Evolutionary conservation across 92 coral and sea anemone genomes (phyloP), one percentile per base, ranked within the genome.

Genomic region (Isaurus tuberculatus): DNA sequence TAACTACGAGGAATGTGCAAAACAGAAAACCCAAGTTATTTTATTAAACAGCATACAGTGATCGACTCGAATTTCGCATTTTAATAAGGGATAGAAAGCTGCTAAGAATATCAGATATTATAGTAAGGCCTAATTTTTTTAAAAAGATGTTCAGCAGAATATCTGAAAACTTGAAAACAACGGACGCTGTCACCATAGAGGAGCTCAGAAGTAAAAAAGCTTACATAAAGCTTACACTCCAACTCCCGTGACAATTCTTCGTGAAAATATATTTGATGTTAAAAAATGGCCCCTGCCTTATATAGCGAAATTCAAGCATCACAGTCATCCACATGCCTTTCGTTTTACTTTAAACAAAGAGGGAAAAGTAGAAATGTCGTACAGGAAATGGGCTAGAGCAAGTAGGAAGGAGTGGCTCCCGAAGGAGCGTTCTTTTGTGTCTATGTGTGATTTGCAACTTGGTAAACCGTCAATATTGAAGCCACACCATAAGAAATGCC

Each of bases 401-500:
- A 51, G 28, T 6, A 70, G 83, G n/a, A 89, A 89, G 67, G 87
- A 89, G 32, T 85, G 89, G 92, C 69, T 73, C 7, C 89, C 89
- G 4, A 42, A 57, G 9, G 84, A 72, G 68, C 43, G 55, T 4
- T 79, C 91, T 0, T 44, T 33, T 23, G n/a, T 88, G 4, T 5
- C 64, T 13, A 14, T 83, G 17, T 51, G 40, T 0, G 77, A 87
- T 5, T 53, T 53, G 5, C 63, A 23, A 2, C 63, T 22, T 17
- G 25, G 63, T 22, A n/a, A 53, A 70, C 91, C 88, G 15, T 63
- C 83, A 44, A 65, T 83, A 16, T 44, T 83, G 23, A 64, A 43
- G 44, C 90, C 87, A 10, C 64, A 87, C 23, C 37, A 82, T 3
- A 83, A 57, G 68, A 87, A 87, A 64, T 83, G 90, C 73, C 79